Evolutionary conservation across 2,888 invertebrate genomes (phyloP).

Genomic region (Apoderus coryli): DNA sequence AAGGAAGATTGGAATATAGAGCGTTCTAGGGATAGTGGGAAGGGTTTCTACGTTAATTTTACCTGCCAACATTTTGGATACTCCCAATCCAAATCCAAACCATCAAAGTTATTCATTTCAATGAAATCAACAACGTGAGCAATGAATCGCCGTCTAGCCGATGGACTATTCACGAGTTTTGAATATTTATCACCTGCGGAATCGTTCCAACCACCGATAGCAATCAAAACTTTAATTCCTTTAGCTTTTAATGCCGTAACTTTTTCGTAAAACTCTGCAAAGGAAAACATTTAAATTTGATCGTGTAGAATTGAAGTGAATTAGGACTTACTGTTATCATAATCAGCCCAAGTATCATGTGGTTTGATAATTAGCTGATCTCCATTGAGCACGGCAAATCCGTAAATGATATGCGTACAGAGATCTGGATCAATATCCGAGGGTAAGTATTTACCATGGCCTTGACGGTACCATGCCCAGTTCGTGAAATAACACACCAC

Average conservation of each 20-base stretch:
- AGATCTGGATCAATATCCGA: slow-evolving; percentile 70
- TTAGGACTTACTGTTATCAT: slow-evolving; percentile 60
- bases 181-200: slow-evolving; percentile 84
- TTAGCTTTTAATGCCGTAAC: slow-evolving; percentile 57
- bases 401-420: slow-evolving; percentile 86
- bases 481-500: slow-evolving; percentile 86
- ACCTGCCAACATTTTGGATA: slow-evolving; percentile 88
- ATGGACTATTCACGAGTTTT: slow-evolving; percentile 57
- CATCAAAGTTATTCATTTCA: slow-evolving; percentile 70
- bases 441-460: slow-evolving; percentile 65
- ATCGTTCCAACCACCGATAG: slow-evolving; percentile 92
- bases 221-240: slow-evolving; percentile 68
- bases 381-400: slow-evolving; percentile 75
- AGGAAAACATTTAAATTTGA: slow-evolving; percentile 7
- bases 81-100: slow-evolving; percentile 88
- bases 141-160: slow-evolving; percentile 58
- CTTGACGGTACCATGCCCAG: slow-evolving; percentile 88
- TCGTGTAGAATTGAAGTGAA: slow-evolving; percentile 7
- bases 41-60: too few species aligned
- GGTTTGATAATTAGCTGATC: slow-evolving; percentile 63
- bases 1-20: too few species aligned
- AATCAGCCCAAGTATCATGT: slow-evolving; percentile 79
- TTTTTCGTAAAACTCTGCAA: slow-evolving; percentile 71
- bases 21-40: too few species aligned
- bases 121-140: slow-evolving; percentile 63